Base-by-base conservation (phyloP, 2,888 invertebrate genomes). In the Gastrophysa polygoni region DNA sequence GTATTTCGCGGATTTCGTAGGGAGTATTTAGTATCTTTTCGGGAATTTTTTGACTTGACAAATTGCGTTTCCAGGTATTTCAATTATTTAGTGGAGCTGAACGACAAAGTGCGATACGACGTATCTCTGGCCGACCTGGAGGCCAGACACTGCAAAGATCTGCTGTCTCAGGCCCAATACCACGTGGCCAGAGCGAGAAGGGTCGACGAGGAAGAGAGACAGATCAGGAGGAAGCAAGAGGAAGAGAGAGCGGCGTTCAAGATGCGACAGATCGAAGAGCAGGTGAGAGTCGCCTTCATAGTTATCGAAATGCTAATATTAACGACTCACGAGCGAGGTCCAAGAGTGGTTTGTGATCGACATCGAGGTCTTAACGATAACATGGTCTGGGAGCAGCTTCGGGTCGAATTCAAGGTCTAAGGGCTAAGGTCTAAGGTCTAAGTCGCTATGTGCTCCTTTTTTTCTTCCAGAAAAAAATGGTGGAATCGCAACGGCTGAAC, bases 111-210 rank as follows among this genome's bases (percentile, higher is more conserved):
- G 83, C 86, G 88, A 56, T 91, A 90, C 75, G 91, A 92, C 77
- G 85, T 91, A 28, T 88, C 88, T 44, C 86, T 92, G 59, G 96
- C 96, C 1, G 91, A 88, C 14, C 85, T 88, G 14, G 98, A 98
- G 81, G 94, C 95, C 0, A 85, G 94, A 59, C 92, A 95, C 69
- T 98, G 98, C 80, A 94, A 94, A 74, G 99, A 99, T 87, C 85
- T 99, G 75, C 84, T 98, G 61, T 94, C 95, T 20, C 97, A 98
- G 83, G 98, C 98, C 8, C 96, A 98, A 79, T 96, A 97, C 82
- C 97, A 98, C 81, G 96, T 98, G 57, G 89, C 93, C 1, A 84
- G 98, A 74, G 95, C 97, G 47, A 84, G 94, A 56, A 87, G 93
- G 72, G 89, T 96, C 57, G 97, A 98, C 80, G 96, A 96, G 80